phyloP scores from a whole-genome alignment of 2,888 invertebrate genomes.

The Sialis fuliginosa region DNA sequence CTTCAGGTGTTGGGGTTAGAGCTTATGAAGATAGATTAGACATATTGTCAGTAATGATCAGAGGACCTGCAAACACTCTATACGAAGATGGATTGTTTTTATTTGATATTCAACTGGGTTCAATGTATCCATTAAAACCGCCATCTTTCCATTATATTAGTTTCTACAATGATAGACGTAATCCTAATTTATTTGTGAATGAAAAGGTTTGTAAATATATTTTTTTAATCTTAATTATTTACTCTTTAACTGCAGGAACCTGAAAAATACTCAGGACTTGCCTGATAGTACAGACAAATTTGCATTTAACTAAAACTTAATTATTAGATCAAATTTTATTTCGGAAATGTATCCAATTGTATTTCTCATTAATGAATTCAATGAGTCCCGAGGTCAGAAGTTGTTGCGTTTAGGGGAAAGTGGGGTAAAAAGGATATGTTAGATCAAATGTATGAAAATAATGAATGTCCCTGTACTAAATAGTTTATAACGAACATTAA shows the following conservation, averaged over 20 bases:
- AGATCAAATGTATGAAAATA: no score
- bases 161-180: slow-evolving; percentile 79
- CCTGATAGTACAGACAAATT: background rate
- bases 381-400: no score
- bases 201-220: slow-evolving; percentile 28
- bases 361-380: no score
- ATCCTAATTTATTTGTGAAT: slow-evolving; percentile 92
- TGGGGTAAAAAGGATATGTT: no score
- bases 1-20: slow-evolving; percentile 71
- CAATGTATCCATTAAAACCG: slow-evolving; percentile 78
- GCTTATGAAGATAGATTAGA: slow-evolving; percentile 86
- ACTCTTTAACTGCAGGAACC: background rate
- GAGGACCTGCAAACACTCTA: slow-evolving; percentile 80
- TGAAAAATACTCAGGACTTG: background rate
- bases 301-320: no score
- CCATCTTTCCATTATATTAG: slow-evolving; percentile 86
- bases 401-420: no score
- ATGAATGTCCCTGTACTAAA: no score
- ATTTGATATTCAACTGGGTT: slow-evolving; percentile 84
- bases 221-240: background rate
- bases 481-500: no score
- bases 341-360: no score
- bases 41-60: slow-evolving; percentile 79
- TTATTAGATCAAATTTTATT: no score
- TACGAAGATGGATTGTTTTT: slow-evolving; percentile 91